Base-by-base conservation (phyloP, 2,113 vertebrate genomes). In the Xenopus borealis region DNA sequence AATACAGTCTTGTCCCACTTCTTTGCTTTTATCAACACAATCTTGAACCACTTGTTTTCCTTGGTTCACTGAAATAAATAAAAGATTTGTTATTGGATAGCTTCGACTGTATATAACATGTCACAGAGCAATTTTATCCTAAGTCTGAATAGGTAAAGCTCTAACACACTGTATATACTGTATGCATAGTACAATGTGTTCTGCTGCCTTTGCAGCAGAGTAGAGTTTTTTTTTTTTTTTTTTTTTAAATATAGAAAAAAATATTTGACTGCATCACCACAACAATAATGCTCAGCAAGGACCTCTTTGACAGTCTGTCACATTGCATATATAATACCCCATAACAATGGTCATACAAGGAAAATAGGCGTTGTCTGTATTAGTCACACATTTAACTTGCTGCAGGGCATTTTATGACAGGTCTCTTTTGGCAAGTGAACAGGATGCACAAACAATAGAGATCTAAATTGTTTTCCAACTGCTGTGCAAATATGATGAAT, bases 11-110 rank as follows among this genome's bases (percentile, higher is more conserved):
- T 69, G 20, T 52, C 72, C 72, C 3, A 17, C 13, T 52, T 75
- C 44, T 52, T 62, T 62, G 6, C 45, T 57, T 68, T 75, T 75
- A 12, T 68, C 23, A 20, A 69, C 45, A 62, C 66, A 75, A 13
- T 69, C 65, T 27, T 75, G 44, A 16, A 62, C 66, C 18, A 62
- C 23, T 1, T 68, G 20, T 30, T 75, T 66, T 62, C 72, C 72
- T 53, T 61, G 17, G 12, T 67, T 75, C 23, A 61, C 72, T 75
- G 12, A 19, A 18, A 40, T 40, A 40, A 40, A 40, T 40, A 67
- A 14, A 59, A 47, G 11, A 59, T n/a, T 55, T 55, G 53, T 55
- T 55, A n/a, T 55, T 55, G 14, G 7, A 8, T 18, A 18, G 53
- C 8, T n/a, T 3, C 12, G 13, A 50, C 3, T 50, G 12, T 7